Percentiles rank a stretch among this genome's conserved stretches.
Evolutionary conservation across 1,140 invertebrate species (phyloP).

Genomic region (Apolygus lucorum): DNA sequence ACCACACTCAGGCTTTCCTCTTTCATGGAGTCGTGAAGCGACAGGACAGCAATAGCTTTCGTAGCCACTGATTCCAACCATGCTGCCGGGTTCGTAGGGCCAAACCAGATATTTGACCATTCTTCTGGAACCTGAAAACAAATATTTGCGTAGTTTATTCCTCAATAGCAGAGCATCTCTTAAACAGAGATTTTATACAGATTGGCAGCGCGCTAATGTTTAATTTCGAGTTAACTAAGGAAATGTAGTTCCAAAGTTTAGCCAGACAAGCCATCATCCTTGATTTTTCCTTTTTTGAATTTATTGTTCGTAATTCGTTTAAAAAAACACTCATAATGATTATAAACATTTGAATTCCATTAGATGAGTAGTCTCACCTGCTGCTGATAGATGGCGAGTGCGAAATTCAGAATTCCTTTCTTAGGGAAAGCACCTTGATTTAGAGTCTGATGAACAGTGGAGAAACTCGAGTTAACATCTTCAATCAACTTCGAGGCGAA

Average conservation of each 20-base stretch:
- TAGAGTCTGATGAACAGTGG: neutral
- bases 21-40: slow-evolving; percentile 39
- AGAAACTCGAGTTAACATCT: neutral
- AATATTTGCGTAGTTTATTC: too few species aligned
- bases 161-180: too few species aligned
- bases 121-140: slow-evolving; percentile 57
- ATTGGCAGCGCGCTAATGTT: too few species aligned
- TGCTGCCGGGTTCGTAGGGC: slow-evolving; percentile 59
- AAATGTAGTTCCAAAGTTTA: too few species aligned
- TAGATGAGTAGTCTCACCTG: neutral
- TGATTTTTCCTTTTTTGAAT: too few species aligned
- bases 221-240: too few species aligned
- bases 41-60: slow-evolving; percentile 47
- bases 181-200: too few species aligned
- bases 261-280: too few species aligned
- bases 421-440: neutral
- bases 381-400: neutral
- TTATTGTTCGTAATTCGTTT: too few species aligned
- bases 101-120: slow-evolving; percentile 71
- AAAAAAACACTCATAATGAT: too few species aligned
- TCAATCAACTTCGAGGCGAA: neutral
- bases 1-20: slow-evolving; percentile 47
- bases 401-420: neutral
- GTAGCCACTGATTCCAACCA: slow-evolving; percentile 60
- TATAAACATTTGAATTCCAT: too few species aligned